Base-by-base conservation (phyloP, 1,140 invertebrate genomes). In the Bicyclus anynana region DNA sequence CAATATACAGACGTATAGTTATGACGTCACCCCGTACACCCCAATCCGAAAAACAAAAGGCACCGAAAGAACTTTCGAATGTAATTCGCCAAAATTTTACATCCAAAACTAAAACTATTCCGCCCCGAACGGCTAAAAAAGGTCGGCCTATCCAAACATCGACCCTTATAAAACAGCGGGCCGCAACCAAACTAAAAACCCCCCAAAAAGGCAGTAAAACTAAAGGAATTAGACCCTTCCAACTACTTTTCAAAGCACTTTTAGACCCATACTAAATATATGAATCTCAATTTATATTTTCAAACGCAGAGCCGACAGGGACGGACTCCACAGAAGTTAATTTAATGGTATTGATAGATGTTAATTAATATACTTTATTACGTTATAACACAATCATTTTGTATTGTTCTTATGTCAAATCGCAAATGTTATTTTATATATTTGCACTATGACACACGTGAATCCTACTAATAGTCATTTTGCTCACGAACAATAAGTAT, bases 171-270 rank as follows among this genome's bases (percentile, higher is more conserved):
- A 87, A 84, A 74, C 67, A 76, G 67, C 72, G 75, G 62, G 53
- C 53, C 62, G 55, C 52, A 70, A 67, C 52, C 58, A 68, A 69
- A 61, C 72, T 74, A 86, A 87, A 85, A 87, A 84, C 73, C 72
- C 54, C 69, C 77, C 78, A 84, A 86, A 85, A 87, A 85, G 82
- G 80, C 78, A 78, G 74, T 87, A 87, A 85, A 87, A 85, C 82
- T 85, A 84, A 84, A 83, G 82, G 84, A 87, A 87, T 87, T 87
- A 85, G 79, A 76, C 67, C 70, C 69, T 67, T 71, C 69, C 73
- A 84, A 87, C 84, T 86, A 87, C 84, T 86, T 87, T 87, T 83
- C 84, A 73, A 87, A 87, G 83, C 80, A 85, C 80, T 85, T 77
- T 80, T 74, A 57, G 68, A 67, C 68, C 69, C 72, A 59, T 69